Conservation (phyloP, 2,888 invertebrate genomes). For the Drosophila stalkeri region DNA sequence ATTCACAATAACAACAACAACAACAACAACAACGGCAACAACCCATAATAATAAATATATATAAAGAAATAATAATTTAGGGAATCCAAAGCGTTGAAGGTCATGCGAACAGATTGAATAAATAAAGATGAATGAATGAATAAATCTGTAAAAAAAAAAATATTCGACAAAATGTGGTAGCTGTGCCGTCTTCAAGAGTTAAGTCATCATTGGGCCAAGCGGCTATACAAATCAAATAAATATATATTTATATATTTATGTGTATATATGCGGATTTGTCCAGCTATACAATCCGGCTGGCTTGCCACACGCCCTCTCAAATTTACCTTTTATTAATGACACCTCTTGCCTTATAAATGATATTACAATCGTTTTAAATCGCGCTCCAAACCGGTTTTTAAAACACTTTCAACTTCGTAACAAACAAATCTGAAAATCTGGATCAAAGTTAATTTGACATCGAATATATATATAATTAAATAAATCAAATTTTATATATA, state of each 20-base stretch:
- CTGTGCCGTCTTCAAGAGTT: conserved; percentile 22
- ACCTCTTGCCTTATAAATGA: conserved; percentile 18
- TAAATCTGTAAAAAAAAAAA: conserved; percentile 24
- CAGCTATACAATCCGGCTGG: not conserved
- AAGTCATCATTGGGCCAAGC: conserved; percentile 23
- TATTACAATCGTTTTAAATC: conserved; percentile 10
- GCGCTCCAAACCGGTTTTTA: conserved; percentile 7
- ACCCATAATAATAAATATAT: conserved; percentile 4
- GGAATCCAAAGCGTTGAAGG: conserved; percentile 48
- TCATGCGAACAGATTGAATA: conserved; percentile 41
- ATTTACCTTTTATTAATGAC: conserved; percentile 19
- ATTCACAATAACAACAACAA: conserved; percentile 33
- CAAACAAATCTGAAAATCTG: not conserved
- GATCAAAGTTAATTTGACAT: not conserved
- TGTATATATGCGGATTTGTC: conserved; percentile 2
- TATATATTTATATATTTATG: not conserved
- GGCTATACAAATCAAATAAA: not conserved
- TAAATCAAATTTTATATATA: not conserved
- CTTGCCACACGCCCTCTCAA: conserved; percentile 23
- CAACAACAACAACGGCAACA: not conserved
- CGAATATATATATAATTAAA: not conserved
- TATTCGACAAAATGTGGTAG: conserved; percentile 33
- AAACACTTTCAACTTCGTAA: not conserved
- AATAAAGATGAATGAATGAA: conserved; percentile 39
- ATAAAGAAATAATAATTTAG: conserved; percentile 43